A percentile compares a stretch with the other conserved stretches of the same genome.
Evolutionary conservation across 2,888 invertebrate species (phyloP).

Genomic region (Parascotia fuliginaria): DNA sequence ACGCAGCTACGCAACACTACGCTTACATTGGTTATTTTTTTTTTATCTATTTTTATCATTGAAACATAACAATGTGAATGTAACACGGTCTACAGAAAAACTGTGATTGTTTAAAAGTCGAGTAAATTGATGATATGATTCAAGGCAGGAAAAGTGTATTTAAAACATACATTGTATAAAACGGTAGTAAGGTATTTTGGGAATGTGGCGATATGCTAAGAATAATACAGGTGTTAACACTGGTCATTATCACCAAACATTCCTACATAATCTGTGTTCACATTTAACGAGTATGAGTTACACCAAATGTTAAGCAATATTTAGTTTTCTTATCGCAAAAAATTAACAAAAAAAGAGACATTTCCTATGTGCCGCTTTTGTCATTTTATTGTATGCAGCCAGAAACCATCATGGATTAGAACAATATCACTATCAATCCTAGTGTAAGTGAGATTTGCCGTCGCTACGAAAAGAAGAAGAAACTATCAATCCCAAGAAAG

Average conservation of each 20-base stretch:
- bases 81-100: not conserved
- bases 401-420: no score
- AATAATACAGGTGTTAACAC: conserved; percentile 45
- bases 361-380: no score
- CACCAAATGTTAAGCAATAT: not conserved
- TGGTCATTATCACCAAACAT: conserved; percentile 44
- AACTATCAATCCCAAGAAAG: not conserved
- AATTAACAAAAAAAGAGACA: no score
- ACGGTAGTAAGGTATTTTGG: conserved; percentile 58
- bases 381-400: no score
- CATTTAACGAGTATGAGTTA: conserved; percentile 18
- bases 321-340: conserved; percentile 8
- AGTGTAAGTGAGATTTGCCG: no score
- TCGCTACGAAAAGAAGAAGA: no score
- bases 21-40: not conserved
- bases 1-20: not conserved
- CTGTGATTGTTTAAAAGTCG: conserved; percentile 15
- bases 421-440: no score
- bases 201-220: conserved; percentile 36
- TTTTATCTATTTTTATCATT: not conserved
- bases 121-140: no score
- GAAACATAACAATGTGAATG: not conserved
- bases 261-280: conserved; percentile 26
- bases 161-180: no score
- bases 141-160: no score